Percentiles rank a stretch among this genome's conserved stretches.
These are phyloP conservation scores for Porites cylindrica DNA, from an alignment of 92 coral and sea anemone species.

Conservation along the genomic window DNA sequence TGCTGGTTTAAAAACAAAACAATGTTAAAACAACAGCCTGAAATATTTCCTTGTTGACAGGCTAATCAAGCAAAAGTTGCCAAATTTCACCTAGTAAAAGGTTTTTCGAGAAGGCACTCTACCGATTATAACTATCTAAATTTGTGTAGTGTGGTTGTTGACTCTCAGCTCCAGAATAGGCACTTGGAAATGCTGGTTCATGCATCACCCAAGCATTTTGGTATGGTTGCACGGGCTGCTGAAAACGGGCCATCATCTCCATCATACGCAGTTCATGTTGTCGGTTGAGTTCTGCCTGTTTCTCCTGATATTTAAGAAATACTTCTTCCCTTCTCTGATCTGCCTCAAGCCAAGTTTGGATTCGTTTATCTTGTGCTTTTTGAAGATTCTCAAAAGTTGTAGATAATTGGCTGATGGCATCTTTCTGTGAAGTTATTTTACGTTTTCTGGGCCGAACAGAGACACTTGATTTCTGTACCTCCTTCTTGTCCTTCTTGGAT, in stretches of 20 bases:
- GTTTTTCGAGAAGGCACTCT: constrained; percentile 33
- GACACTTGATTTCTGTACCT: constrained; percentile 34
- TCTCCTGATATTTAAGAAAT: constrained; percentile 66
- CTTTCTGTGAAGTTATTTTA: constrained; percentile 54
- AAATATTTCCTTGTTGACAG: constrained; percentile 1
- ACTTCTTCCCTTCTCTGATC: constrained; percentile 56
- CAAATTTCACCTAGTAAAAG: constrained; percentile 6
- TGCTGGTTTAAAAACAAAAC: background rate
- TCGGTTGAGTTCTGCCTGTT: constrained; percentile 65
- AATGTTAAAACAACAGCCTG: constrained; percentile 11
- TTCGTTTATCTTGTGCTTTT: constrained; percentile 62
- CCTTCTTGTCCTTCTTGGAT: constrained; percentile 9
- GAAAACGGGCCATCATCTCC: constrained; percentile 54
- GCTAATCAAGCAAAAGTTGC: constrained; percentile 11
- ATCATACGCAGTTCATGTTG: constrained; percentile 61
- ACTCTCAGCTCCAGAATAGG: constrained; percentile 41
- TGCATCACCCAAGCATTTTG: constrained; percentile 50
- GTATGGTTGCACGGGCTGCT: constrained; percentile 53
- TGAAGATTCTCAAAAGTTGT: constrained; percentile 57
- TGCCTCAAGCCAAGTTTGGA: constrained; percentile 59
- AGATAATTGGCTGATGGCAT: constrained; percentile 60
- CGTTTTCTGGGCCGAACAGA: constrained; percentile 60
- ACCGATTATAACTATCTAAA: too few species aligned
- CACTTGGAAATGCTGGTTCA: constrained; percentile 42
- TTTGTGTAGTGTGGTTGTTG: too few species aligned